Evolutionary conservation across 2,113 vertebrate species (phyloP), one percentile per base, ranked within the genome.

Genomic region (Paramisgurnus dabryanus): DNA sequence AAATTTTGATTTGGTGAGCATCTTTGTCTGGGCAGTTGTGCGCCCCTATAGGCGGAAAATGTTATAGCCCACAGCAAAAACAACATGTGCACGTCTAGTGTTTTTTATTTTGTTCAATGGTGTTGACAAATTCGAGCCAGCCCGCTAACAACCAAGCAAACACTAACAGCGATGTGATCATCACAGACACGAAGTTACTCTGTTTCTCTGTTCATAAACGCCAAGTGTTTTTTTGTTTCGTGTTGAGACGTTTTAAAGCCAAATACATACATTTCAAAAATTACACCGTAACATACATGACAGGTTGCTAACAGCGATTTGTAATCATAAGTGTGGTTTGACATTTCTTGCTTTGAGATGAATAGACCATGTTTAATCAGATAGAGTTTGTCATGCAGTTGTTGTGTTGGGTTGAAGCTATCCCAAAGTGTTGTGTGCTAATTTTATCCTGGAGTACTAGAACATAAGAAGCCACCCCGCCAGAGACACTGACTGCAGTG

Each of bases 81-180:
- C 60, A 49, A 39, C 27, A 22, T 39, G 18, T 76, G 41, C 43
- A 4, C 4, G 49, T 76, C 55, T 58, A 58, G 55, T 53, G 13
- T 11, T 53, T 6, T 34, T 34, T 34, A 41, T 60, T 76, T 76
- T 9, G 7, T 49, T 64, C 41, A 15, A 0, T 47, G 18, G 15
- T 76, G 73, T 76, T 76, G 43, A 76, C 58, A 76, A 76, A 50
- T 76, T 76, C 5, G 55, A 7, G n/a, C 40, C 22, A 74, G 55
- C 71, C 11, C 41, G 39, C 40, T 74, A 61, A 57, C 71, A 45
- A 11, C 1, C n/a, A 60, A 73, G 18, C 53, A 61, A 71, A 61
- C 55, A 45, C 55, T 22, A 45, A 45, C 71, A 45, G 39, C n/a
- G 45, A 10, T 70, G 34, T 74, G 10, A 45, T 27, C 15, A 74